Evolutionary conservation across 1,140 invertebrate genomes (phyloP), one percentile per base, ranked within the genome.

Genomic region (Himalopsyche phryganea): DNA sequence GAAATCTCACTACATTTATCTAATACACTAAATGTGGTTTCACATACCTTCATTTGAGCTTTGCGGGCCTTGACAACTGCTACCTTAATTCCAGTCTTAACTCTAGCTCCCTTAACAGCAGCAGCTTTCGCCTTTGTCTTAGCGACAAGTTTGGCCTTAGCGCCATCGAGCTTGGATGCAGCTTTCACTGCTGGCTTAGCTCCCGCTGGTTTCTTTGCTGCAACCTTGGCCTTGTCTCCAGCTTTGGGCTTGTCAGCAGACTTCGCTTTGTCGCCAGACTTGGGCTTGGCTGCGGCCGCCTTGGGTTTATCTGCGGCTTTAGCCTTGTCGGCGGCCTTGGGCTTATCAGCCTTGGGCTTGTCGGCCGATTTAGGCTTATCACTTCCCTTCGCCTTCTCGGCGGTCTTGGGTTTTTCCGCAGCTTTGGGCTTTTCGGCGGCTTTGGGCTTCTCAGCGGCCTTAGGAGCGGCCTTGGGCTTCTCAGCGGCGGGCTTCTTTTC

Each of bases 11-110:
- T n/a, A n/a, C n/a, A n/a, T n/a, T n/a, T n/a, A n/a, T n/a, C n/a
- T n/a, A n/a, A n/a, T n/a, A n/a, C n/a, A n/a, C n/a, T n/a, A n/a
- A n/a, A n/a, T n/a, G n/a, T n/a, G n/a, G n/a, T n/a, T n/a, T n/a
- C n/a, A 63, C 66, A 68, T 72, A 91, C 91, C 85, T 92, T 93
- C 65, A 86, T 87, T 72, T 91, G 88, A 15, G 85, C 81, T 70
- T 88, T 89, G 38, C 85, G 77, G 49, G 89, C 89, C 62, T 77
- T 78, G 14, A 68, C 69, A 53, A 78, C 48, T 11, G 56, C 47
- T 1, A 60, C 20, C 50, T 63, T 63, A 15, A 63, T 52, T 40
- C 61, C 61, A 19, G 48, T 53, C 57, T 63, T 63, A 15, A 58
- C 48, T 41, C 59, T 63, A 28, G 41, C 40, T 17, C 52, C 56